A percentile compares a stretch with the other conserved stretches of the same genome.
Evolutionary conservation across 2,888 invertebrate genomes (phyloP).

Genomic region (Brenthis hecate): DNA sequence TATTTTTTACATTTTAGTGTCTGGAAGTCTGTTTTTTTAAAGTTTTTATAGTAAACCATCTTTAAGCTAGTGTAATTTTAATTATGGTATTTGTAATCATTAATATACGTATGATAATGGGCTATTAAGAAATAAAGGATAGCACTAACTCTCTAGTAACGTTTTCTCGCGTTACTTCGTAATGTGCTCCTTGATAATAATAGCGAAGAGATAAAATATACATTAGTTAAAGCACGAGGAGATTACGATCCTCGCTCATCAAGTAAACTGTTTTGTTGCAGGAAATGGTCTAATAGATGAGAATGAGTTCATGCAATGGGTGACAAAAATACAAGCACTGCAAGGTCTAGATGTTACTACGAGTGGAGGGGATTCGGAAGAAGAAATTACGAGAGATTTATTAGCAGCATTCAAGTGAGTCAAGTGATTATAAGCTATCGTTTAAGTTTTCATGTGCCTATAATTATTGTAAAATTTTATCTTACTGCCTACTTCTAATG

Average conservation of each 20-base stretch:
- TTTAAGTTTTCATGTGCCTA: too few relatives aligned
- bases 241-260: slow-evolving; percentile 3
- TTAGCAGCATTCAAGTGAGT: slow-evolving; percentile 90
- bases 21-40: too few relatives aligned
- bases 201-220: slow-evolving; percentile 7
- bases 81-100: too few relatives aligned
- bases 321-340: slow-evolving; percentile 87
- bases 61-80: too few relatives aligned
- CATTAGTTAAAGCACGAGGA: slow-evolving; percentile 8
- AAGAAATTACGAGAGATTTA: slow-evolving; percentile 89
- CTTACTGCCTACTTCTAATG: too few relatives aligned
- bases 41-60: too few relatives aligned
- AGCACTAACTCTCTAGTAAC: neutral
- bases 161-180: neutral
- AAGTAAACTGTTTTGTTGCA: slow-evolving; percentile 55
- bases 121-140: neutral
- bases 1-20: too few relatives aligned
- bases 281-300: slow-evolving; percentile 89
- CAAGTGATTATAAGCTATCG: neutral
- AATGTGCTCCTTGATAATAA: slow-evolving; percentile 2
- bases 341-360: slow-evolving; percentile 82
- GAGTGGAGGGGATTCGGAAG: slow-evolving; percentile 81
- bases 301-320: slow-evolving; percentile 90
- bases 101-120: too few relatives aligned
- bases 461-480: too few relatives aligned